Evolutionary conservation across 35 echinoderm and acorn worm species (phyloP).

Genomic region (Heliocidaris erythrogramma): DNA sequence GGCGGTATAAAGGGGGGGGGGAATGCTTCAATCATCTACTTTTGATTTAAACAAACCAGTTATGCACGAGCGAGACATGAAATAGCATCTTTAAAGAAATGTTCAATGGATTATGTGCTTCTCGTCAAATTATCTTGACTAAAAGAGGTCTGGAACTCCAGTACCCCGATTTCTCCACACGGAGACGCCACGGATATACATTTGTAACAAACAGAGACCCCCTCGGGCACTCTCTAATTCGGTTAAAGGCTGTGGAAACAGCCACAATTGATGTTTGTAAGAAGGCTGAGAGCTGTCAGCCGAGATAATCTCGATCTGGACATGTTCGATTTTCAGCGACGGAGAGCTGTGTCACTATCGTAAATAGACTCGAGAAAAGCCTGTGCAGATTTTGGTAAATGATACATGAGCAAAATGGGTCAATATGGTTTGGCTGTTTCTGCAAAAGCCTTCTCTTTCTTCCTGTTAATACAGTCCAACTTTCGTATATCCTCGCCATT

Average conservation of each 20-base stretch:
- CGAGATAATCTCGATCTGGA: constrained; percentile 9
- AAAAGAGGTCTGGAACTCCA: neutral
- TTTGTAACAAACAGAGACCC: neutral
- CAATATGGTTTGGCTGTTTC: neutral
- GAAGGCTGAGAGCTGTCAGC: neutral
- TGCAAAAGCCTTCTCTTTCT: neutral
- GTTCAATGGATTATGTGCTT: no score
- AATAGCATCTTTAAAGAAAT: neutral
- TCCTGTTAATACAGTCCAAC: no score
- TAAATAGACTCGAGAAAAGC: neutral
- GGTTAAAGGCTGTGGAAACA: constrained; percentile 1
- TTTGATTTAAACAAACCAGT: neutral
- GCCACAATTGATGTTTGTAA: constrained; percentile 1
- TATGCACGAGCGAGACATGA: neutral
- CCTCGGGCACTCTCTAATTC: neutral
- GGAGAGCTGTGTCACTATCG: neutral
- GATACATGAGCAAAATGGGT: neutral
- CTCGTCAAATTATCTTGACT: neutral
- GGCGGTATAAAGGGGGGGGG: neutral
- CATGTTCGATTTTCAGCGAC: neutral
- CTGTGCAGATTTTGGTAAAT: neutral
- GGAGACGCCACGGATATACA: neutral
- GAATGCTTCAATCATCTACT: neutral
- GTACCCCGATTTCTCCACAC: neutral
- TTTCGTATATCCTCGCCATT: no score